A percentile compares a stretch with the other conserved stretches of the same genome.
Evolutionary conservation across 2,797 vertebrate genomes (phyloP).

Genomic region (Gobionotothen gibberifrons): DNA sequence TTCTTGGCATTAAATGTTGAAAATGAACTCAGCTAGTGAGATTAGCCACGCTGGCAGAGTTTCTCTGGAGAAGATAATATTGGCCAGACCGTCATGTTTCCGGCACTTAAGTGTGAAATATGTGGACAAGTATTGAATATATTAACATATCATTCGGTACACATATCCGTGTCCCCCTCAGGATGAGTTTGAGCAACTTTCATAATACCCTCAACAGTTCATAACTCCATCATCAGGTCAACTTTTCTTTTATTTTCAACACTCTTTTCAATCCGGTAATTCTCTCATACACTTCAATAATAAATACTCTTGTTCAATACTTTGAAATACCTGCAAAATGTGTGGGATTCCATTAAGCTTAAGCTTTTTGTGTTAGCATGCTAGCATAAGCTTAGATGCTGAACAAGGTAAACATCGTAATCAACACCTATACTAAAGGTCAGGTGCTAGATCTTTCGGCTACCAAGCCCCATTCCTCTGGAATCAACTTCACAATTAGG

Average conservation of each 20-base stretch:
- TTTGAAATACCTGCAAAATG: background rate
- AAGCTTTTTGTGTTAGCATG: slow-evolving; percentile 3
- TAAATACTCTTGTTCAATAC: background rate
- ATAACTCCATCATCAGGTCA: background rate
- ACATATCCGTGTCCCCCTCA: background rate
- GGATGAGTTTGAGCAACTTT: background rate
- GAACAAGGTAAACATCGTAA: background rate
- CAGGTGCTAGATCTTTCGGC: too few species aligned
- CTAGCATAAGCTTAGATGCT: background rate
- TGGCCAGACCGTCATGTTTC: slow-evolving; percentile 1
- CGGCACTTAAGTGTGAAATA: slow-evolving; percentile 9
- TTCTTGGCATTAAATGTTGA: slow-evolving; percentile 14
- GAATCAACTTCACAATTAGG: too few species aligned
- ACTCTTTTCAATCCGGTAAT: too few species aligned
- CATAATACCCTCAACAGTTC: background rate
- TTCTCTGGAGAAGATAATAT: background rate
- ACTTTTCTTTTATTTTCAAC: background rate
- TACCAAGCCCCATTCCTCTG: too few species aligned
- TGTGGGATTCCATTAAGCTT: background rate
- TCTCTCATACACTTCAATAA: too few species aligned
- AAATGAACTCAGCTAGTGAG: slow-evolving; percentile 12
- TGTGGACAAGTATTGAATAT: background rate
- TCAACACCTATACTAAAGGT: too few species aligned
- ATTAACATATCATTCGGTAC: background rate
- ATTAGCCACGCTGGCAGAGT: slow-evolving; percentile 20